Evolutionary conservation across 2,113 vertebrate genomes (phyloP).

Genomic region (Tragelaphus imberbis): DNA sequence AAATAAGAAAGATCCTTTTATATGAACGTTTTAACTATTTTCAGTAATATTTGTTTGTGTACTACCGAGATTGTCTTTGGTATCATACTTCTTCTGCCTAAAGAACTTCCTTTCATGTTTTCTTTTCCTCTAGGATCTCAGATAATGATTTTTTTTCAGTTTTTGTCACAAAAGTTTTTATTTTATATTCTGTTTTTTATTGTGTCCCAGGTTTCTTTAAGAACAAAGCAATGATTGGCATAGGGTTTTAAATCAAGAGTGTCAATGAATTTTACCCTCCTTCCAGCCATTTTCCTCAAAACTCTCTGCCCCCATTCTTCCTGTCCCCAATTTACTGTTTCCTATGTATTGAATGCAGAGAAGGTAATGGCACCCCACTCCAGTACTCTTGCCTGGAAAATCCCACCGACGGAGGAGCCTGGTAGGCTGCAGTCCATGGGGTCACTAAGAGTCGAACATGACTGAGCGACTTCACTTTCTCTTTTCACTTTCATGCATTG

Average conservation of each 20-base stretch:
- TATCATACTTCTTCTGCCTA: not conserved
- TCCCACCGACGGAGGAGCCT: too few species aligned
- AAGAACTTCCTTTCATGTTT: not conserved
- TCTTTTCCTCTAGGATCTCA: not conserved
- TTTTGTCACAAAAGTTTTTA: not conserved
- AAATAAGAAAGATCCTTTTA: not conserved
- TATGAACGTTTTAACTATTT: not conserved
- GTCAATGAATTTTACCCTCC: not conserved
- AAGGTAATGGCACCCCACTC: too few species aligned
- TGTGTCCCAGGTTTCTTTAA: not conserved
- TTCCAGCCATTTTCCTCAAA: not conserved
- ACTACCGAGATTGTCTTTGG: not conserved
- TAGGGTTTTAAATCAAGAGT: not conserved
- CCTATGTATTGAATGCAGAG: not conserved
- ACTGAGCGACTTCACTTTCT: too few species aligned
- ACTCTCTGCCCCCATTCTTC: not conserved
- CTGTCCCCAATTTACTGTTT: not conserved
- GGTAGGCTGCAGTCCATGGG: too few species aligned
- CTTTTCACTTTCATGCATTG: too few species aligned
- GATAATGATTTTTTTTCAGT: not conserved
- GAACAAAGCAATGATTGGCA: not conserved
- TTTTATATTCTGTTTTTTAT: not conserved
- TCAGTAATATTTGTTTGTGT: not conserved
- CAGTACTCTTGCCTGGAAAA: too few species aligned
- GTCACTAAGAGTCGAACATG: too few species aligned